Evolutionary conservation across 2,797 vertebrate species (phyloP), one percentile per base, ranked within the genome.

Genomic region (Carapus acus): DNA sequence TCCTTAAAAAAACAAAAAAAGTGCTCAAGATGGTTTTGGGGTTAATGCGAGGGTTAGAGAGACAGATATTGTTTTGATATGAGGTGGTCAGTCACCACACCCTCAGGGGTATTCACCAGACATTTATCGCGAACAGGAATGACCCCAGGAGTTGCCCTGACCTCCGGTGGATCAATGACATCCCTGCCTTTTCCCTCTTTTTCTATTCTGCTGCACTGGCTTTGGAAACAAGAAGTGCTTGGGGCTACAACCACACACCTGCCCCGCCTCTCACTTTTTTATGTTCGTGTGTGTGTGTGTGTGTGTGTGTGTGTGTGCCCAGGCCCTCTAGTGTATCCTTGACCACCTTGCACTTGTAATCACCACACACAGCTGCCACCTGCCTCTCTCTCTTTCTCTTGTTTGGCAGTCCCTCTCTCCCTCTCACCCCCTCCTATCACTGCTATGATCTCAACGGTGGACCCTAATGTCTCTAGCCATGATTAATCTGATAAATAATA

Each of bases 401-500:
- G 47, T 49, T 49, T 20, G 18, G 34, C 41, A 52, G 18, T 45
- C 20, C 36, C 23, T 17, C 65, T 33, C 53, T 17, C 48, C 19
- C 56, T 14, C 49, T 56, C 69, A 65, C 69, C 62, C 60, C 65
- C 37, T 58, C 42, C 78, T 77, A 76, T 86, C 73, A 67, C 84
- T 17, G 71, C 80, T 83, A 87, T 84, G 80, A 86, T 89, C 80
- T 75, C 68, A 77, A 86, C 76, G 62, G 87, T 88, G 89, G 89
- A 93, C 91, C 91, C 89, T 90, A 91, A 91, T 88, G 89, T 92
- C 89, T 90, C 87, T 74, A 80, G 85, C 91, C 87, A 90, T 97
- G 94, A 98, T 98, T 97, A 97, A 97, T 96, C 94, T 97, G 92
- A 97, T 98, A 97, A 98, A 98, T 98, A 98, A 98, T 98, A 98